A percentile compares a stretch with the other conserved stretches of the same genome.
Evolutionary conservation across 1,140 invertebrate species (phyloP).

Genomic region (Brachionus calyciflorus): DNA sequence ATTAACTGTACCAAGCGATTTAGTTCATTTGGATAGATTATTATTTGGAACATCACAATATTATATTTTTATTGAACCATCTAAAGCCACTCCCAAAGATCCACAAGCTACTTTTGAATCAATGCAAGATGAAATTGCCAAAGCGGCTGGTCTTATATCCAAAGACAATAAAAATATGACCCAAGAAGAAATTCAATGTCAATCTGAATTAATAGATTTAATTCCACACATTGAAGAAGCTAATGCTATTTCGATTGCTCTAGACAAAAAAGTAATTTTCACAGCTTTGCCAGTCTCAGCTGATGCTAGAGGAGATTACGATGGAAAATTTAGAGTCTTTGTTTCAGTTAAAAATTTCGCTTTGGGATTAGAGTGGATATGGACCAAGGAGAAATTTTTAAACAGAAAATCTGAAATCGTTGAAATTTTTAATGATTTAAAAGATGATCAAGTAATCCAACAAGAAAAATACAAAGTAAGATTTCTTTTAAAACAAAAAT

Average conservation of each 20-base stretch:
- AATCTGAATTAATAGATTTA: conserved; percentile 66
- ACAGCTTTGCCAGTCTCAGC: conserved; percentile 66
- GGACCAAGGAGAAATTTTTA: conserved; percentile 65
- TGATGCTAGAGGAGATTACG: conserved; percentile 57
- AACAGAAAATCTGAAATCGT: conserved; percentile 67
- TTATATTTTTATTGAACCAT: conserved; percentile 27
- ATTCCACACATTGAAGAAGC: conserved; percentile 66
- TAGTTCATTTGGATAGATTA: conserved; percentile 66
- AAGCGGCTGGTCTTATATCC: conserved; percentile 63
- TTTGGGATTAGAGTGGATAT: conserved; percentile 65
- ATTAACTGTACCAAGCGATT: conserved; percentile 58
- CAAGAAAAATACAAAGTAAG: conserved; percentile 23
- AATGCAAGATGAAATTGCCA: conserved; percentile 66
- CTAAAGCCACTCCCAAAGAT: conserved; percentile 20
- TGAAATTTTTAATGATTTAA: conserved; percentile 67
- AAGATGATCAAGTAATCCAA: conserved; percentile 60
- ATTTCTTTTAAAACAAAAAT: background rate
- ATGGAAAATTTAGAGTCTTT: conserved; percentile 55
- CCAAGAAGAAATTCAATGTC: conserved; percentile 62
- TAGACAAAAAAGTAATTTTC: conserved; percentile 65
- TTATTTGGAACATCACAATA: conserved; percentile 42
- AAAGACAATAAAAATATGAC: conserved; percentile 50
- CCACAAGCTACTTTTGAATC: conserved; percentile 55
- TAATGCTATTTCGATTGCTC: conserved; percentile 66
- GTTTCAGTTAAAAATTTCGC: conserved; percentile 65